Evolutionary conservation across 2,888 invertebrate genomes (phyloP), one percentile per base, ranked within the genome.

Genomic region (Drosophila algonquin): DNA sequence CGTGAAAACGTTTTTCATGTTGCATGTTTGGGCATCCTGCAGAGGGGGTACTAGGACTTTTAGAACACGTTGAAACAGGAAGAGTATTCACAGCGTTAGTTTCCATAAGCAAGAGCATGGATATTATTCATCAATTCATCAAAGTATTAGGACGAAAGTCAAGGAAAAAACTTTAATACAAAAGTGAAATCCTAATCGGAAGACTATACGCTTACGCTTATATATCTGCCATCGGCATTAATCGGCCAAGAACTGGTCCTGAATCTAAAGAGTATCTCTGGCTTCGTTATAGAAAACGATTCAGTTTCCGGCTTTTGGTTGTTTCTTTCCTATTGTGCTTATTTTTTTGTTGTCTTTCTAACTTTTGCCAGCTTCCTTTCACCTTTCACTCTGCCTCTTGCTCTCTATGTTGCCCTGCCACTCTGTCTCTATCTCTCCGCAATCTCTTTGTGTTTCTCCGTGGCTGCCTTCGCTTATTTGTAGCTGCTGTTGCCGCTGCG

Each of bases 261-360:
- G 40, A 1, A 2, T 2, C 40, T 14, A 6, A 40, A 40, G n/a
- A 40, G 40, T n/a, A 40, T 40, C n/a, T 40, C 0, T 40, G 0
- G 6, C 40, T 6, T 54, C 24, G 35, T 44, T 14, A 46, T 2
- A 24, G n/a, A 2, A 44, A n/a, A 21, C 14, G 44, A n/a, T 54
- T 44, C 44, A 2, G 24, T 9, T 54, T 44, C 9, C 21, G 24
- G 24, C 18, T 46, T 46, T 46, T 56, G 55, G 16, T 27, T 56
- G 44, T 2, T 40, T 40, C 40, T 14, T 7, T 40, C n/a, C 14
- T 2, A 7, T 14, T 40, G 40, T n/a, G n/a, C n/a, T 18, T 30
- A 1, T 45, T 45, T 35, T 27, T 50, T 58, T 32, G 24, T 48
- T 14, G 21, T 18, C 53, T 64, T 64, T 61, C 53, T 44, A 46